Evolutionary conservation across 2,113 vertebrate genomes (phyloP).

Genomic region (Sterna hirundo): DNA sequence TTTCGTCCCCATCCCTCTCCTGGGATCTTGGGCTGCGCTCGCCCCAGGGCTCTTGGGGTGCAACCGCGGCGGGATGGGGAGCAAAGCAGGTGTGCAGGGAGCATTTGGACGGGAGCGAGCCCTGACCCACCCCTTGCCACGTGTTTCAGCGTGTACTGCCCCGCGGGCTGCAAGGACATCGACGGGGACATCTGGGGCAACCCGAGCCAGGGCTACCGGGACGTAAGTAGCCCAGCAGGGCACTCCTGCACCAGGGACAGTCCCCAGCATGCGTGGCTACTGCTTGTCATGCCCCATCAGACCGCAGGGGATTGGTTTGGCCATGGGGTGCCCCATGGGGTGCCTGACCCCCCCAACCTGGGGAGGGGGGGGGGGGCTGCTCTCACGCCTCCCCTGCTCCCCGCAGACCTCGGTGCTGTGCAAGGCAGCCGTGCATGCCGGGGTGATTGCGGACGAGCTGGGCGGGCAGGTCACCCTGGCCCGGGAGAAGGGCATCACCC

Average conservation of each 20-base stretch:
- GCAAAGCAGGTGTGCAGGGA: accelerated
- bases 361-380: not conserved
- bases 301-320: not conserved
- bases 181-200: conserved; percentile 87
- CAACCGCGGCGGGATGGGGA: accelerated
- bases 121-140: not conserved
- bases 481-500: conserved; percentile 78
- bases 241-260: not conserved
- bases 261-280: accelerated
- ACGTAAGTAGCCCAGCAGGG: conserved; percentile 70
- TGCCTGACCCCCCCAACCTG: not conserved
- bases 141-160: conserved; percentile 81
- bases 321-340: not conserved
- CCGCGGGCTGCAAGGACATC: conserved; percentile 83
- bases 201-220: conserved; percentile 82
- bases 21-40: accelerated
- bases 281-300: not conserved
- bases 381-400: not conserved
- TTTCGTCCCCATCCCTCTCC: not conserved
- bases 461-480: conserved; percentile 79
- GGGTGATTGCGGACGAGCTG: conserved; percentile 74
- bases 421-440: conserved; percentile 84
- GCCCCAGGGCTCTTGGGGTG: not conserved
- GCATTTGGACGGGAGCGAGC: accelerated
- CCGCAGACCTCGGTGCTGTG: conserved; percentile 85